Conservation (phyloP, 2,113 vertebrate species). For the Gnathonemus echidnorhynchus region DNA sequence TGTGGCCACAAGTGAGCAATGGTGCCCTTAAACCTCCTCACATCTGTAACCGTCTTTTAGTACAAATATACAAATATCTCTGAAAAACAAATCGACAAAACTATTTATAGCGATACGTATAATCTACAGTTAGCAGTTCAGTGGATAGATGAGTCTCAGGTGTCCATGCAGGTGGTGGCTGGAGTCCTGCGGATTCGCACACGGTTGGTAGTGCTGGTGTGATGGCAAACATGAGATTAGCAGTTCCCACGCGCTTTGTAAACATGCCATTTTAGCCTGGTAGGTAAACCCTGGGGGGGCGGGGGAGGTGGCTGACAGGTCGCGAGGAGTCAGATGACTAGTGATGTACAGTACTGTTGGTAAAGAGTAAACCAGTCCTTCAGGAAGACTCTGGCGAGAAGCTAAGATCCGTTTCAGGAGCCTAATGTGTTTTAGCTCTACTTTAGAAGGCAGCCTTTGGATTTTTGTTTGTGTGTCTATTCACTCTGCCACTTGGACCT, state of each 20-base stretch:
- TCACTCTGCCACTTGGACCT: not conserved
- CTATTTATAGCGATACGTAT: not conserved
- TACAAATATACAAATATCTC: not conserved
- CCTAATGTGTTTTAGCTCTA: not conserved
- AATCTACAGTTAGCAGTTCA: not conserved
- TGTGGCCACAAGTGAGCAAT: not conserved
- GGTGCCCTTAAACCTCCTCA: not conserved
- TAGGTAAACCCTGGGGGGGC: not conserved
- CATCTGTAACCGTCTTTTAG: not conserved
- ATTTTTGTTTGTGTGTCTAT: not conserved
- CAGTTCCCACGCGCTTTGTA: not conserved
- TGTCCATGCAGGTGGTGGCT: not conserved
- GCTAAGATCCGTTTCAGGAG: not conserved
- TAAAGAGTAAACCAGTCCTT: not conserved
- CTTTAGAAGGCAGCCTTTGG: not conserved
- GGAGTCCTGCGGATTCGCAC: not conserved
- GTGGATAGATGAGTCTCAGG: not conserved
- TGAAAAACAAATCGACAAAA: not conserved
- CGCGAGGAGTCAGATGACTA: not conserved
- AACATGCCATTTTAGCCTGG: not conserved
- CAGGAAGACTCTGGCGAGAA: not conserved
- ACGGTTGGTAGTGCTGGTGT: not conserved
- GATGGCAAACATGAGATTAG: not conserved
- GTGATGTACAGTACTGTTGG: not conserved
- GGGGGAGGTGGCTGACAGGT: not conserved